phyloP scores from a whole-genome alignment of 1,140 invertebrate genomes.

The Tachypleus tridentatus region DNA sequence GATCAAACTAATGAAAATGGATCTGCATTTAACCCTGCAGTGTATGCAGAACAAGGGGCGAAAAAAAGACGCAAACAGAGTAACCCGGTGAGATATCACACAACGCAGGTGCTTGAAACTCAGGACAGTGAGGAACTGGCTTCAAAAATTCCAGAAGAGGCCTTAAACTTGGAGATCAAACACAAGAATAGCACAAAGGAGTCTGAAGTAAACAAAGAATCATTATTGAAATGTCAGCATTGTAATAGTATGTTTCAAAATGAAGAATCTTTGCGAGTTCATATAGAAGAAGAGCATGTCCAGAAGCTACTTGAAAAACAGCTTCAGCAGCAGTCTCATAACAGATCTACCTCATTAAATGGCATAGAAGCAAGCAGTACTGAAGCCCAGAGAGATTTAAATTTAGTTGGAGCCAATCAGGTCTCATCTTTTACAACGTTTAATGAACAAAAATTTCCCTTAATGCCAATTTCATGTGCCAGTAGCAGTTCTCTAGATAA shows the following conservation, averaged over 20 bases:
- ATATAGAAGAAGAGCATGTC: slow-evolving; percentile 30
- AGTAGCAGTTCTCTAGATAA: slow-evolving; percentile 11
- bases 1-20: slow-evolving; percentile 9
- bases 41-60: slow-evolving; percentile 23
- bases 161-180: slow-evolving; percentile 11
- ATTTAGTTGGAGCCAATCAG: background rate
- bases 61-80: slow-evolving; percentile 35
- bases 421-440: background rate
- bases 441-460: slow-evolving; percentile 3
- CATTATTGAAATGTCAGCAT: slow-evolving; percentile 23
- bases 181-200: slow-evolving; percentile 1
- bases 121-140: slow-evolving; percentile 11
- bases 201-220: slow-evolving; percentile 3
- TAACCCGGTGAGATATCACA: slow-evolving; percentile 28
- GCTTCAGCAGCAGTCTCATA: slow-evolving; percentile 24
- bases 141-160: slow-evolving; percentile 12
- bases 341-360: slow-evolving; percentile 19
- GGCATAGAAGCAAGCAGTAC: slow-evolving; percentile 13
- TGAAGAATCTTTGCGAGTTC: slow-evolving; percentile 26
- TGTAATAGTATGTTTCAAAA: slow-evolving; percentile 23
- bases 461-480: slow-evolving; percentile 3
- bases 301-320: slow-evolving; percentile 25
- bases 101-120: slow-evolving; percentile 7
- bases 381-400: slow-evolving; percentile 13
- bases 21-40: slow-evolving; percentile 14